A percentile compares a stretch with the other conserved stretches of the same genome.
These are phyloP conservation scores for Valencia hispanica DNA, from an alignment of 2,797 vertebrate genomes.

Conservation along the genomic window DNA sequence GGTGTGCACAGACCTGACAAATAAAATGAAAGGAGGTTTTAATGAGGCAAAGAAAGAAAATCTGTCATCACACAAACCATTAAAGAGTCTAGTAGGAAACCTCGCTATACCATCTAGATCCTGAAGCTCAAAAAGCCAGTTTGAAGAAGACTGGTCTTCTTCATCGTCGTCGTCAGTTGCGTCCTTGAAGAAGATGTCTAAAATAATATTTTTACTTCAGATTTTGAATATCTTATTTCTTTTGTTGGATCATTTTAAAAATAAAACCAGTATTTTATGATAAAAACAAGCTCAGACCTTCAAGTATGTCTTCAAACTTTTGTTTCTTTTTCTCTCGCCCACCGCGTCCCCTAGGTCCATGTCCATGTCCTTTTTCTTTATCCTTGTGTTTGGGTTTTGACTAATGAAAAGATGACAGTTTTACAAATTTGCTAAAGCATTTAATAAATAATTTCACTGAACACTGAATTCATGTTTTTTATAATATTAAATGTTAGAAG, in stretches of 20 bases:
- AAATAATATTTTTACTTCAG: slow-evolving; percentile 24
- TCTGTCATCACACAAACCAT: background rate
- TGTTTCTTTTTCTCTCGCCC: background rate
- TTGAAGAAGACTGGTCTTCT: slow-evolving; percentile 25
- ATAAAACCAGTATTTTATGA: background rate
- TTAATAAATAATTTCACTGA: background rate
- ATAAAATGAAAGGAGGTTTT: slow-evolving; percentile 5
- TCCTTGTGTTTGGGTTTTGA: slow-evolving; percentile 46
- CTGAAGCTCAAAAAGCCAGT: slow-evolving; percentile 77
- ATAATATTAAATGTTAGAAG: background rate
- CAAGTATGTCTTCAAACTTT: slow-evolving; percentile 34
- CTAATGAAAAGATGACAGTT: slow-evolving; percentile 36
- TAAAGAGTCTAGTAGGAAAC: background rate
- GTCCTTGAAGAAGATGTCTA: slow-evolving; percentile 62
- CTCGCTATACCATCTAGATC: slow-evolving; percentile 59
- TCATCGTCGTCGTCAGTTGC: slow-evolving; percentile 63
- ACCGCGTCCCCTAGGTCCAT: background rate
- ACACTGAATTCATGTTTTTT: background rate
- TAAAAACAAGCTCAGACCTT: slow-evolving; percentile 39
- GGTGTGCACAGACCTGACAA: slow-evolving; percentile 72
- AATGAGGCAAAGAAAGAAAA: background rate
- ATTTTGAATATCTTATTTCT: background rate
- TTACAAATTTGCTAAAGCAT: background rate
- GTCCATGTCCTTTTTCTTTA: slow-evolving; percentile 22
- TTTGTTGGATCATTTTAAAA: background rate